Percentiles rank a stretch among this genome's conserved stretches.
Evolutionary conservation across 2,888 invertebrate species (phyloP).

Genomic region (Caenorhabditis drosophilae): DNA sequence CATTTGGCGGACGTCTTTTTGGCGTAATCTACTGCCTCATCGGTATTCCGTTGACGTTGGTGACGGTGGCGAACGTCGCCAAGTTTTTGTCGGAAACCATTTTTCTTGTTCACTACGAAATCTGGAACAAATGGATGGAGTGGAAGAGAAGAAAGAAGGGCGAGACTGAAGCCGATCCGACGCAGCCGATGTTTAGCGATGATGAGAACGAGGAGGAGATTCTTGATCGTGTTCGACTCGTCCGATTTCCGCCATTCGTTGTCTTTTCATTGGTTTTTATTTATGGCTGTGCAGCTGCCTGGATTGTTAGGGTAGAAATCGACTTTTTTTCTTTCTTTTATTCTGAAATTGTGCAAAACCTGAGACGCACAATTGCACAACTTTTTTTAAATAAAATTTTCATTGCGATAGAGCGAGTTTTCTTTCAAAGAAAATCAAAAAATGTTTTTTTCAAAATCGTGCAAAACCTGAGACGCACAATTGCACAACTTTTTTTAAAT

Average conservation of each 20-base stretch:
- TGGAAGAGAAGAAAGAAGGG: conserved; percentile 52
- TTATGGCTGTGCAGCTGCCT: conserved; percentile 64
- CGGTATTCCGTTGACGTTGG: conserved; percentile 57
- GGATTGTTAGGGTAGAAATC: conserved; percentile 45
- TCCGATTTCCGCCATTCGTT: conserved; percentile 66
- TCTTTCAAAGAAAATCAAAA: too few species aligned
- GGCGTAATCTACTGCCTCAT: conserved; percentile 84
- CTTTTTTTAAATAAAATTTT: too few species aligned
- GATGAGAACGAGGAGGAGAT: conserved; percentile 67
- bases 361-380: too few species aligned
- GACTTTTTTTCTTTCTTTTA: too few species aligned
- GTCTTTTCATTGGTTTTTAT: conserved; percentile 64
- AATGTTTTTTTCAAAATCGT: too few species aligned
- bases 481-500: too few species aligned
- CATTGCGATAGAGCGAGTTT: too few species aligned
- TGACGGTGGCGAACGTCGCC: conserved; percentile 65
- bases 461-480: too few species aligned
- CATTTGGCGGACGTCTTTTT: conserved; percentile 79
- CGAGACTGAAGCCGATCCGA: conserved; percentile 22
- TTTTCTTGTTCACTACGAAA: conserved; percentile 62
- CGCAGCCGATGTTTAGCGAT: conserved; percentile 59
- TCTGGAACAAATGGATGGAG: conserved; percentile 61
- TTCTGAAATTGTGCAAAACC: too few species aligned
- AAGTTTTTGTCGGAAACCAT: conserved; percentile 66
- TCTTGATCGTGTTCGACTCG: conserved; percentile 59